Conservation (phyloP, 2,888 invertebrate species). For the Serrognathus titanus region DNA sequence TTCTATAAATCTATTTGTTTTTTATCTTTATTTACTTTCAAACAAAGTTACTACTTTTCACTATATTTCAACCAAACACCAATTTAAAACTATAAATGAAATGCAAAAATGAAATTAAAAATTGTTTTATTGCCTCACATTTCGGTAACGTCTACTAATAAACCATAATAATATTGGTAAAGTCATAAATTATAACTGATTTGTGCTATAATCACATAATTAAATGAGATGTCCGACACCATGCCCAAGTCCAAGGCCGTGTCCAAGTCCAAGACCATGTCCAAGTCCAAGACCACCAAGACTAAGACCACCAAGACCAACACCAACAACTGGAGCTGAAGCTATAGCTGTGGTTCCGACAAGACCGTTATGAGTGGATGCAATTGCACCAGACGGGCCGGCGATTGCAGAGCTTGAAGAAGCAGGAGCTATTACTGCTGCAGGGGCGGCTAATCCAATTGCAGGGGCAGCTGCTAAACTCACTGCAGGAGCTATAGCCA, state of each 20-base stretch:
- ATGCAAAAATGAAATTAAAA: too few relatives aligned
- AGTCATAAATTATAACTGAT: too few relatives aligned
- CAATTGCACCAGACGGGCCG: constrained; percentile 19
- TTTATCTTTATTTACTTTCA: too few relatives aligned
- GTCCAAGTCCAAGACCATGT: background rate
- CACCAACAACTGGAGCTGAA: constrained; percentile 7
- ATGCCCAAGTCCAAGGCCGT: background rate
- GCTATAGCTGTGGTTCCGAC: constrained; percentile 12
- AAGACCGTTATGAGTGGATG: constrained; percentile 9
- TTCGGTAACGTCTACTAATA: too few relatives aligned
- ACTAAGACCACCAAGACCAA: background rate
- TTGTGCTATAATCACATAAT: too few relatives aligned
- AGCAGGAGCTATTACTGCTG: constrained; percentile 7
- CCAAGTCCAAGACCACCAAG: background rate
- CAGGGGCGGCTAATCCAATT: background rate
- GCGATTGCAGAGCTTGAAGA: constrained; percentile 14
- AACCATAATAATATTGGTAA: too few relatives aligned
- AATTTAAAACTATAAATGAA: too few relatives aligned
- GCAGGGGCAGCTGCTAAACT: background rate
- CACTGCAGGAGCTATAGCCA: constrained; percentile 1
- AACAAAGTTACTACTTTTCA: too few relatives aligned
- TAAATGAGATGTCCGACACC: too few relatives aligned
- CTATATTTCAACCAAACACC: too few relatives aligned
- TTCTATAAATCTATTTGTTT: too few relatives aligned
- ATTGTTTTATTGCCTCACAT: too few relatives aligned